Conservation (phyloP, 2,888 invertebrate genomes). For the Corbicula japonica region DNA sequence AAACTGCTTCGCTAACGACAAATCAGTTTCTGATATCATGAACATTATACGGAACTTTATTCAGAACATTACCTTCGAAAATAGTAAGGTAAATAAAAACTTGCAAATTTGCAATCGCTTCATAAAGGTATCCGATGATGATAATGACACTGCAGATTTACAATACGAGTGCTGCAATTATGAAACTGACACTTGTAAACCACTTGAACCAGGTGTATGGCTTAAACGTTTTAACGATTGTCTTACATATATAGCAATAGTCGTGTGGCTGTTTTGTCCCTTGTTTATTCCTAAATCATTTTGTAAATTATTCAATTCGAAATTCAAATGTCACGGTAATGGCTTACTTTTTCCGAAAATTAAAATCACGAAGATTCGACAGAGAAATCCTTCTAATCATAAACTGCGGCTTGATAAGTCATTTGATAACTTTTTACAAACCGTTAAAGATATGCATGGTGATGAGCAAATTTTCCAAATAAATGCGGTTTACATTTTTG, state of each 20-base stretch:
- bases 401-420: neutral
- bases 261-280: neutral
- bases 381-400: neutral
- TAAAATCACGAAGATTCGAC: neutral
- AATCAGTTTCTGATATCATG: too few species aligned
- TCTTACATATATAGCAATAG: neutral
- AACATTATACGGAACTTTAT: too few species aligned
- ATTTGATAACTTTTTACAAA: neutral
- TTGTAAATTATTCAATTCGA: neutral
- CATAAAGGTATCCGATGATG: neutral
- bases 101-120: conserved; percentile 1
- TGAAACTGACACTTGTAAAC: neutral
- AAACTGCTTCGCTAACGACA: neutral
- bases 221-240: neutral
- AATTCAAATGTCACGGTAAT: neutral
- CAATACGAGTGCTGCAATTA: neutral
- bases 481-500: neutral
- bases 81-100: neutral
- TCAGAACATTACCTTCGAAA: neutral
- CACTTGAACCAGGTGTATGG: neutral
- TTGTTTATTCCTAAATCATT: neutral
- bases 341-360: neutral
- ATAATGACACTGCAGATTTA: neutral
- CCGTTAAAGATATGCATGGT: neutral
- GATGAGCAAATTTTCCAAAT: neutral